phyloP scores from a whole-genome alignment of 2,888 invertebrate genomes.

The Drosophila anomelani region DNA sequence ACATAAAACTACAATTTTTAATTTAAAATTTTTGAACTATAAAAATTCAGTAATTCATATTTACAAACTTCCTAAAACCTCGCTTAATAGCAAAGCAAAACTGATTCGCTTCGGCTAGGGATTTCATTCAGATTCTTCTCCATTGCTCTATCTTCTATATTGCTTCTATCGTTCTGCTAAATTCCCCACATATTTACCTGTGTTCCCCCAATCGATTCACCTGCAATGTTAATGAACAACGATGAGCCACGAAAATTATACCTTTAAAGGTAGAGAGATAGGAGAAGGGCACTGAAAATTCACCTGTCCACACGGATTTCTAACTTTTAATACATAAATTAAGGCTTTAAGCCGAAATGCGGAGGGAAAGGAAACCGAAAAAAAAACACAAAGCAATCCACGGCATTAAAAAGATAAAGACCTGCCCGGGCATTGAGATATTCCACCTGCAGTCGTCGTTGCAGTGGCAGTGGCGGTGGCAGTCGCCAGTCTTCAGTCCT shows the following conservation, averaged over 20 bases:
- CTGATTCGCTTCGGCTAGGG: conserved; percentile 14
- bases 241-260: conserved; percentile 31
- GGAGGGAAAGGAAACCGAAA: conserved; percentile 18
- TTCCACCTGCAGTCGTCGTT: conserved; percentile 57
- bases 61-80: neutral
- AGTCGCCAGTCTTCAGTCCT: conserved; percentile 6
- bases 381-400: conserved; percentile 61
- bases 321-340: conserved; percentile 77
- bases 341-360: conserved; percentile 60
- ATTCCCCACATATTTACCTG: conserved; percentile 11
- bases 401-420: conserved; percentile 75
- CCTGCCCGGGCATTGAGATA: conserved; percentile 50
- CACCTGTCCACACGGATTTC: conserved; percentile 81
- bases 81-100: neutral
- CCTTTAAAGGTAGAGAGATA: conserved; percentile 5
- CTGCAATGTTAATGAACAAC: conserved; percentile 24
- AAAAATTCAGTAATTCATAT: neutral
- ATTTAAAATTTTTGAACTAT: neutral
- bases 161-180: neutral
- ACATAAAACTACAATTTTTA: no score
- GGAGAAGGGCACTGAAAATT: conserved; percentile 39
- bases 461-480: conserved; percentile 23
- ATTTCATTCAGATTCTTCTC: conserved; percentile 11
- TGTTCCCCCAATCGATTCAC: conserved; percentile 1
- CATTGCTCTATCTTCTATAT: neutral